Base-by-base conservation (phyloP, 2,797 vertebrate genomes). In the Poliocrania exsul region DNA sequence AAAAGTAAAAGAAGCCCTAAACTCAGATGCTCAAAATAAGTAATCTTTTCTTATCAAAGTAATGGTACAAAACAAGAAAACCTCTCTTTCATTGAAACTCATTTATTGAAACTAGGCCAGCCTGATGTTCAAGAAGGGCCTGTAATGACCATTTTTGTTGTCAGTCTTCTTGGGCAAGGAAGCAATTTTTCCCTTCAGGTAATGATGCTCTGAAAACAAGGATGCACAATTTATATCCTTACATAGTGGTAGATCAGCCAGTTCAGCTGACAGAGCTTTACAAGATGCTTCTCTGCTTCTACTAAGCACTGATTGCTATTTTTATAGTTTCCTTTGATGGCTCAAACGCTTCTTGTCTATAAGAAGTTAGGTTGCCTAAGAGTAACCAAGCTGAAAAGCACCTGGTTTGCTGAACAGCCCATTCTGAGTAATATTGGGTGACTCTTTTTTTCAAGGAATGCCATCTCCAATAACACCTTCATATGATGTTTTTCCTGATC, bases 101-200 rank as follows among this genome's bases (percentile, higher is more conserved):
- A 50, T 85, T 81, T 62, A 75, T 70, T 82, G 67, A 96, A 91
- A 89, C 44, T 37, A 85, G 62, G 95, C 84, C 89, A 92, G 74
- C 50, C 37, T 86, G 65, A 75, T 51, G 28, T 72, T 93, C 89
- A 61, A 78, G 80, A 89, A 88, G n/a, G 38, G 51, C 25, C 66
- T 82, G 5, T 86, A 94, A 95, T 83, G 78, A 21, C 1, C 26
- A 73, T 13, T 87, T 93, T 81, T 90, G 64, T 78, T 81, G 46
- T 85, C 78, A 85, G 64, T 87, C 74, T 94, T 51, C 51, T 72
- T 84, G 50, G 62, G 64, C 62, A 88, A 35, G 80, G 75, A 44
- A 91, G 75, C 42, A 78, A 38, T 57, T 77, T 88, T 90, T 90
- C 67, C 73, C 73, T 74, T 72, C 56, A 62, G 69, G 83, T 93